Evolutionary conservation across 2,113 vertebrate species (phyloP).

Genomic region (Tichodroma muraria): DNA sequence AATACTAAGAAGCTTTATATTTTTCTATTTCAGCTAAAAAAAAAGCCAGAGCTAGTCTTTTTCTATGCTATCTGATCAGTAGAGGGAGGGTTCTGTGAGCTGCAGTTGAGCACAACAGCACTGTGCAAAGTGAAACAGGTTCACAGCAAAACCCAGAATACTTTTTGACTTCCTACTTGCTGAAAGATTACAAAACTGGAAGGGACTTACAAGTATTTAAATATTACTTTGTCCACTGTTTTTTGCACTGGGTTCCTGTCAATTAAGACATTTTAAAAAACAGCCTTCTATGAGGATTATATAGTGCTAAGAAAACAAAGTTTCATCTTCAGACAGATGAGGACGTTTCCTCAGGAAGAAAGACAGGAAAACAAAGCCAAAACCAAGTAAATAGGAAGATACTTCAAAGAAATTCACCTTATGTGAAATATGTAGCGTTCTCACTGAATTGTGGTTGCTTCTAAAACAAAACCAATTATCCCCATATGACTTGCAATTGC

Average conservation of each 20-base stretch:
- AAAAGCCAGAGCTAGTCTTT: neutral
- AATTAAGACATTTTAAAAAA: neutral
- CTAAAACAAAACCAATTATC: constrained; percentile 1
- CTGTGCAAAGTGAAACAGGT: fast-evolving
- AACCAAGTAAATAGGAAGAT: neutral
- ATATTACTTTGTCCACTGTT: neutral
- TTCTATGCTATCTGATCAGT: neutral
- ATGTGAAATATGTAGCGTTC: neutral
- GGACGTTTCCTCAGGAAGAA: neutral
- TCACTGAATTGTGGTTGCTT: neutral
- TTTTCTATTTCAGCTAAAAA: neutral
- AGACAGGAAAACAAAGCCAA: neutral
- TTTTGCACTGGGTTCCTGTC: neutral
- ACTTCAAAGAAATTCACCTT: neutral
- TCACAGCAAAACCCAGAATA: neutral
- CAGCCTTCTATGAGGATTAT: neutral
- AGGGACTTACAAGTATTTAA: neutral
- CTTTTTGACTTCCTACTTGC: neutral
- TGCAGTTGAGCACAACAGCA: fast-evolving
- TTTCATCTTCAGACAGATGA: neutral
- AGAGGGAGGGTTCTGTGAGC: neutral
- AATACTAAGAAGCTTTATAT: neutral
- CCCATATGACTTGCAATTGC: neutral
- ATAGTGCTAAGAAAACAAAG: neutral
- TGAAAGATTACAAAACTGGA: neutral